Base-by-base conservation (phyloP, 2,888 invertebrate species). In the Tachina lurida region DNA sequence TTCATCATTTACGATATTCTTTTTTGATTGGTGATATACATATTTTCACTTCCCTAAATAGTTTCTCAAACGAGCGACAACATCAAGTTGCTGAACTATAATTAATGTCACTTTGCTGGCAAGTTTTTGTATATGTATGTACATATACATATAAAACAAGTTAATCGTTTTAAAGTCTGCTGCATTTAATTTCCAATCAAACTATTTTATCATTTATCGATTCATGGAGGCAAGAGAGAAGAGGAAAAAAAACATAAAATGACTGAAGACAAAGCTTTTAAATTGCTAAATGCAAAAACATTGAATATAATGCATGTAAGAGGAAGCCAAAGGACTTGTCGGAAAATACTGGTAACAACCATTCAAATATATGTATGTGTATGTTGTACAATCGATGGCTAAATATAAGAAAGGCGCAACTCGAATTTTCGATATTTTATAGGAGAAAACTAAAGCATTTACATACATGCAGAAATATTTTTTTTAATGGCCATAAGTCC, bases 121-220 rank as follows among this genome's bases (percentile, higher is more conserved):
- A 60, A 73, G 7, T 52, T 71, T 77, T 77, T 73, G 0, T 22
- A 22, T 22, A 22, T 31, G 5, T 68, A n/a, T 63, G 3, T 3
- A 22, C 3, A 22, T 3, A 22, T 31, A 31, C 4, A 4, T 31
- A 79, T 49, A 71, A 75, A 84, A 82, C 45, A 82, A 58, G 74
- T 82, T 82, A 82, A 82, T 85, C 82, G 82, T 78, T 78, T 81
- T 68, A 82, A 85, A 81, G 68, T 41, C 68, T 58, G 78, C 85
- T 71, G 85, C 77, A 82, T 82, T 82, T 78, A 82, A 82, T 85
- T 85, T 82, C 58, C 82, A 85, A 85, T 85, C 75, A 82, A 82
- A 78, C 68, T 82, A 78, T 82, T 78, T 65, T 68, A 81, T n/a
- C 68, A 77, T 75, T 75, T 70, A 76, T 82, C 82, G 71, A 84